These are phyloP conservation scores for Notamacropus eugenii DNA, from an alignment of 2,797 vertebrate species.

Conservation along the genomic window DNA sequence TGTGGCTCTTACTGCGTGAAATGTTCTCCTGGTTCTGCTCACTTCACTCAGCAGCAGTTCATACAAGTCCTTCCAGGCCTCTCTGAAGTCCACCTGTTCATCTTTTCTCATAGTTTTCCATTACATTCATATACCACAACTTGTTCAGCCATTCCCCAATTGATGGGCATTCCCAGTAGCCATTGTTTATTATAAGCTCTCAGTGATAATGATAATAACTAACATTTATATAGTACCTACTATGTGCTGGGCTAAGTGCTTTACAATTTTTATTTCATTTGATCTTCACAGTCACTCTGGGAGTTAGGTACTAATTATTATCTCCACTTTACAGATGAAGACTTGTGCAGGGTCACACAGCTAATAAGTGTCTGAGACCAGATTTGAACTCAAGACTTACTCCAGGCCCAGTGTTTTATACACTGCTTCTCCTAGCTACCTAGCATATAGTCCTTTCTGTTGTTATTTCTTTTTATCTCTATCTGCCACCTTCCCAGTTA, in stretches of 20 bases:
- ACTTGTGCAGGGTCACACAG: neutral
- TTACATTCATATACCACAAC: too few species aligned
- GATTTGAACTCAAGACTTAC: neutral
- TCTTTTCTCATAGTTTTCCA: too few species aligned
- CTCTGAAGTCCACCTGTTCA: too few species aligned
- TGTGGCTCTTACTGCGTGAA: too few species aligned
- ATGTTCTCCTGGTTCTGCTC: too few species aligned
- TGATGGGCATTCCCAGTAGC: too few species aligned
- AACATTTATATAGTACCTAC: neutral
- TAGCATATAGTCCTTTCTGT: neutral
- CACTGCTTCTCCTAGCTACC: neutral
- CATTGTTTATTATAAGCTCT: neutral
- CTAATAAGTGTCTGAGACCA: neutral
- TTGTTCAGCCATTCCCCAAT: too few species aligned
- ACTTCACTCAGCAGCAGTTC: too few species aligned
- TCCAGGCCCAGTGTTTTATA: conserved; percentile 5
- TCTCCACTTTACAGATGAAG: neutral
- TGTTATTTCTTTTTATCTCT: neutral
- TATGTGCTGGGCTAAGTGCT: conserved; percentile 23
- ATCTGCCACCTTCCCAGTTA: neutral
- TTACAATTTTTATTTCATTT: neutral
- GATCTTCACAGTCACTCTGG: neutral
- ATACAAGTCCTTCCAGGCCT: too few species aligned
- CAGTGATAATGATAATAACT: neutral
- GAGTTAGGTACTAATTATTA: neutral